Conservation (phyloP, 2,888 invertebrate genomes). For the Zygogramma bicolorata region DNA sequence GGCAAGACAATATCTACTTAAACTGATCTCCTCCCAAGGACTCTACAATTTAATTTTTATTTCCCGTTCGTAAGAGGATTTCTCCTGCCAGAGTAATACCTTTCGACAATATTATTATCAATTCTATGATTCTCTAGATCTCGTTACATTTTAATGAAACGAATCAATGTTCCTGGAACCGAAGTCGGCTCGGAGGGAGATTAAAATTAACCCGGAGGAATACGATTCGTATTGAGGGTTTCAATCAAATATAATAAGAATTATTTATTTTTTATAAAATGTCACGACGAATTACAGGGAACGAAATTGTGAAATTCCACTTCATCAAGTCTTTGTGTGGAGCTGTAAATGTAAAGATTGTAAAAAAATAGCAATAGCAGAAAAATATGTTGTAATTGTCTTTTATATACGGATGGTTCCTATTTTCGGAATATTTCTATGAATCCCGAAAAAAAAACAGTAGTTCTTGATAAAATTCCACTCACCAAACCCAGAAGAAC, state of each 20-base stretch:
- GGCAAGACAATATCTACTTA: constrained; percentile 1
- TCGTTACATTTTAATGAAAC: constrained; percentile 32
- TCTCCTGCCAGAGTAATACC: constrained; percentile 33
- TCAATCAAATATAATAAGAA: neutral
- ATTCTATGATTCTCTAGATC: constrained; percentile 28
- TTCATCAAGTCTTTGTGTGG: no score
- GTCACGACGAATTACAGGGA: no score
- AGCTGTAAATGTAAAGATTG: no score
- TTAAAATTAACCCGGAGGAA: neutral
- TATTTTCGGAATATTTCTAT: no score
- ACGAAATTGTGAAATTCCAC: no score
- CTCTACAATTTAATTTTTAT: constrained; percentile 42
- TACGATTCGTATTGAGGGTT: neutral
- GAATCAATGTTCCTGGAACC: constrained; percentile 16
- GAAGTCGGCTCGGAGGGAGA: constrained; percentile 7
- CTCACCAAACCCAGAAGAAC: no score
- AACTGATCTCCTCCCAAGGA: constrained; percentile 16
- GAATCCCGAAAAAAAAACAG: no score
- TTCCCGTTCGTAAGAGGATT: constrained; percentile 44
- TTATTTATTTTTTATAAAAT: neutral
- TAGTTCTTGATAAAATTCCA: no score
- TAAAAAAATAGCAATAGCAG: no score
- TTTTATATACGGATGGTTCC: no score
- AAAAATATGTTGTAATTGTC: no score
- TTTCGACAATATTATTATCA: constrained; percentile 42